Conservation (phyloP, 2,797 vertebrate species). For the Pterois miles region DNA sequence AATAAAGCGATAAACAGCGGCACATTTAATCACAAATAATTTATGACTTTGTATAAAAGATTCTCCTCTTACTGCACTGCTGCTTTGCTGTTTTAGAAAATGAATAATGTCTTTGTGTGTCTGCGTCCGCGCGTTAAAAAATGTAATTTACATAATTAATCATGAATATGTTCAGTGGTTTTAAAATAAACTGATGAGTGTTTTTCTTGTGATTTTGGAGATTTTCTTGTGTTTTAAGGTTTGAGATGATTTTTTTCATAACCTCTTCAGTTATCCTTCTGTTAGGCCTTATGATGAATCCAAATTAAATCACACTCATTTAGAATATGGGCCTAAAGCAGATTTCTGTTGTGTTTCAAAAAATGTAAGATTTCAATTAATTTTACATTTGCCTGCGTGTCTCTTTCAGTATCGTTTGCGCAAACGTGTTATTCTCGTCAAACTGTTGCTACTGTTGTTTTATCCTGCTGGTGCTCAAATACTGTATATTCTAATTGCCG, state of each 20-base stretch:
- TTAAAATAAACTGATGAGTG: background rate
- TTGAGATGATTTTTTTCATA: background rate
- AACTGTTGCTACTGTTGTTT: background rate
- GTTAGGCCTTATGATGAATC: slow-evolving; percentile 17
- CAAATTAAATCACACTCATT: slow-evolving; percentile 1
- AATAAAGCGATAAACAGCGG: background rate
- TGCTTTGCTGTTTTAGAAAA: background rate
- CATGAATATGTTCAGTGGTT: background rate
- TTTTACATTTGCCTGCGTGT: background rate
- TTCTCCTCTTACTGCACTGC: accelerated
- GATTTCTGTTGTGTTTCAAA: background rate
- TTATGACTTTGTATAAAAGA: background rate
- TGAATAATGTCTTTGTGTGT: background rate
- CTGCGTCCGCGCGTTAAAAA: background rate
- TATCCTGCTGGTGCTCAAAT: background rate
- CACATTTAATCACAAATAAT: background rate
- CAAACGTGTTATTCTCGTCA: background rate
- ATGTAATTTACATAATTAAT: background rate
- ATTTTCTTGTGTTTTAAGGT: background rate
- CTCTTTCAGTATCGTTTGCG: background rate
- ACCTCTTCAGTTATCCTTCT: background rate
- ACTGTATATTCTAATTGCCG: background rate
- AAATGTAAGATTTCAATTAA: background rate
- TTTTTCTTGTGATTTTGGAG: background rate
- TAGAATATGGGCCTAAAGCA: slow-evolving; percentile 4